phyloP scores from a whole-genome alignment of 2,888 invertebrate species.

The Mesoligia furuncula region DNA sequence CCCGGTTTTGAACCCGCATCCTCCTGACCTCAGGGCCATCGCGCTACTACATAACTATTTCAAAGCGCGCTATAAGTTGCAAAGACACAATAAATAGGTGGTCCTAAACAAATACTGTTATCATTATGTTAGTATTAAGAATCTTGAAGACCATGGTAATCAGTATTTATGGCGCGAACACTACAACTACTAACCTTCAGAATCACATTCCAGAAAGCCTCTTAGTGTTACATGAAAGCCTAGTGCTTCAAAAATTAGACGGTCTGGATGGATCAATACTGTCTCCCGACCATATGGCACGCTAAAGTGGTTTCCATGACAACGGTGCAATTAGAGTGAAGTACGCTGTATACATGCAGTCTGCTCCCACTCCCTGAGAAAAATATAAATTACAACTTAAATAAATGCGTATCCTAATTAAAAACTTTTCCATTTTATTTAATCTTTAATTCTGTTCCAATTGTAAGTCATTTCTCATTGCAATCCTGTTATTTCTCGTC shows the following conservation, averaged over 20 bases:
- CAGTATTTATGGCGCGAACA: not conserved
- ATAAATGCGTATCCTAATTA: not conserved
- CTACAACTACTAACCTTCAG: not conserved
- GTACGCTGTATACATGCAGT: not conserved
- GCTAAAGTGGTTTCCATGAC: conserved; percentile 19
- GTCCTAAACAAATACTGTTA: not conserved
- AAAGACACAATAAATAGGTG: not conserved
- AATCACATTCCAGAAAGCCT: conserved; percentile 4
- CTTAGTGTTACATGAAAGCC: conserved; percentile 25
- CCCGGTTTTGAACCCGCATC: not conserved
- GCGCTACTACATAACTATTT: not conserved
- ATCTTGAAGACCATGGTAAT: not conserved
- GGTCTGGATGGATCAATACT: conserved; percentile 35
- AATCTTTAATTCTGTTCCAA: not conserved
- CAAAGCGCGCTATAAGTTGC: not conserved
- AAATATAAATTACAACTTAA: not conserved
- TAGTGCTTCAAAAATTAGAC: conserved; percentile 26
- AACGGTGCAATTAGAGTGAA: conserved; percentile 20
- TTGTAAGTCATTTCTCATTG: not conserved
- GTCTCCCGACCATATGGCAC: not conserved
- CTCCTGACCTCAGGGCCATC: not conserved
- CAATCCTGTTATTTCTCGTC: not conserved
- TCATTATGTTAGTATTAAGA: not conserved
- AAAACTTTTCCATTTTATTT: not conserved
- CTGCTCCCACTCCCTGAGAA: not conserved